phyloP scores from a whole-genome alignment of 2,113 vertebrate genomes.

The Macrotis lagotis region DNA sequence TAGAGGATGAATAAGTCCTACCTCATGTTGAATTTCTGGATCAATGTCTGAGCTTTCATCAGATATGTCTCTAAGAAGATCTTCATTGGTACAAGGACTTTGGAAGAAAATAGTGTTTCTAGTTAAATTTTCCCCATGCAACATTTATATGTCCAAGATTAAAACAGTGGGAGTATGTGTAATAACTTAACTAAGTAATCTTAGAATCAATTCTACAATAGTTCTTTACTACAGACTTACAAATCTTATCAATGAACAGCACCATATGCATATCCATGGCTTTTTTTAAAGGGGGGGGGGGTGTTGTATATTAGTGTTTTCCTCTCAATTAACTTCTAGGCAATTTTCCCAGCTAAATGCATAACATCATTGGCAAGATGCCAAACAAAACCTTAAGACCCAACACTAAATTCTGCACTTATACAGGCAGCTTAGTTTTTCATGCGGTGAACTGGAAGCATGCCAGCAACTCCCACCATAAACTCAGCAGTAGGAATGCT shows the following conservation, averaged over 20 bases:
- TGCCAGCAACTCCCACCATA: slow-evolving; percentile 86
- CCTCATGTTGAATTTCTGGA: neutral
- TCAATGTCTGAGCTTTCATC: neutral
- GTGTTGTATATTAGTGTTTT: slow-evolving; percentile 89
- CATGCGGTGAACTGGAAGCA: slow-evolving; percentile 85
- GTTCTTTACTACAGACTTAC: slow-evolving; percentile 73
- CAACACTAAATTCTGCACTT: slow-evolving; percentile 86
- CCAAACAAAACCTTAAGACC: slow-evolving; percentile 89
- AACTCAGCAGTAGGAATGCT: slow-evolving; percentile 84
- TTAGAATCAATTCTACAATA: slow-evolving; percentile 58
- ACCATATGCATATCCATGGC: slow-evolving; percentile 81
- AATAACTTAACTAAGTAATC: slow-evolving; percentile 59
- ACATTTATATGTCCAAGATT: neutral
- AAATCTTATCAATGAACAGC: slow-evolving; percentile 83
- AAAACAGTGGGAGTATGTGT: slow-evolving; percentile 29
- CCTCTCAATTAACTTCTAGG: slow-evolving; percentile 92
- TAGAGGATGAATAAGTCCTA: neutral
- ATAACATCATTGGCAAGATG: slow-evolving; percentile 88
- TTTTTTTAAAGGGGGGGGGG: slow-evolving; percentile 78
- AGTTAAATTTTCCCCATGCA: neutral
- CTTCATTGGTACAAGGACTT: neutral
- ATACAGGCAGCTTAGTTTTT: slow-evolving; percentile 88
- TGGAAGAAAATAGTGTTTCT: slow-evolving; percentile 3
- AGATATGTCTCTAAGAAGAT: slow-evolving; percentile 30
- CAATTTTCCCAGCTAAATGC: slow-evolving; percentile 91